phyloP scores from a whole-genome alignment of 2,888 invertebrate species.

The Tetramorium bicarinatum region DNA sequence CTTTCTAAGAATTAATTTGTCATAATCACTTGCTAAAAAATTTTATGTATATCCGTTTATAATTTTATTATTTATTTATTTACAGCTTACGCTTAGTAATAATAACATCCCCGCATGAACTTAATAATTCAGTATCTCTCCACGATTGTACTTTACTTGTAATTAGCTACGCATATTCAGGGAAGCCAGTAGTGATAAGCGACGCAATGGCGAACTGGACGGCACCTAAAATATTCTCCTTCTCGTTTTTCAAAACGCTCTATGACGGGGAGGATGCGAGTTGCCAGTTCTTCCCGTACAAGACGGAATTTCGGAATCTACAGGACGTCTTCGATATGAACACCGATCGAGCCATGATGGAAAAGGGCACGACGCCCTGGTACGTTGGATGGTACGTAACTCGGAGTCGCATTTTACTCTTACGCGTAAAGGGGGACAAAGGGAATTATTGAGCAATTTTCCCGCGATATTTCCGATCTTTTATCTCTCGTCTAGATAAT shows the following conservation, averaged over 20 bases:
- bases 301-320: slow-evolving; percentile 93
- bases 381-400: slow-evolving; percentile 90
- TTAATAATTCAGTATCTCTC: neutral
- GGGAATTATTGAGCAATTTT: neutral
- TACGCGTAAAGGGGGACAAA: neutral
- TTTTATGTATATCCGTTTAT: neutral
- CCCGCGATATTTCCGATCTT: neutral
- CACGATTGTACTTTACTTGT: slow-evolving; percentile 28
- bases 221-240: slow-evolving; percentile 92
- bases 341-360: slow-evolving; percentile 89
- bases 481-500: neutral
- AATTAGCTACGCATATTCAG: slow-evolving; percentile 90
- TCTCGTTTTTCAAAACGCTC: slow-evolving; percentile 93
- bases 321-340: slow-evolving; percentile 95
- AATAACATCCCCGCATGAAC: neutral
- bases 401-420: neutral
- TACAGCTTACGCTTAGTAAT: neutral
- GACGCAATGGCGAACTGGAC: slow-evolving; percentile 95
- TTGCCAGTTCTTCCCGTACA: slow-evolving; percentile 98
- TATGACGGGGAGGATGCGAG: slow-evolving; percentile 88
- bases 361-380: slow-evolving; percentile 90
- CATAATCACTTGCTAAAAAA: neutral
- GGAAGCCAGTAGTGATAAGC: slow-evolving; percentile 93
- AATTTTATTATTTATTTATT: neutral
- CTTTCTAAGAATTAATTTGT: neutral